These are phyloP conservation scores for Lepilemur septentrionalis DNA, from an alignment of 2,797 vertebrate genomes.

Conservation along the genomic window DNA sequence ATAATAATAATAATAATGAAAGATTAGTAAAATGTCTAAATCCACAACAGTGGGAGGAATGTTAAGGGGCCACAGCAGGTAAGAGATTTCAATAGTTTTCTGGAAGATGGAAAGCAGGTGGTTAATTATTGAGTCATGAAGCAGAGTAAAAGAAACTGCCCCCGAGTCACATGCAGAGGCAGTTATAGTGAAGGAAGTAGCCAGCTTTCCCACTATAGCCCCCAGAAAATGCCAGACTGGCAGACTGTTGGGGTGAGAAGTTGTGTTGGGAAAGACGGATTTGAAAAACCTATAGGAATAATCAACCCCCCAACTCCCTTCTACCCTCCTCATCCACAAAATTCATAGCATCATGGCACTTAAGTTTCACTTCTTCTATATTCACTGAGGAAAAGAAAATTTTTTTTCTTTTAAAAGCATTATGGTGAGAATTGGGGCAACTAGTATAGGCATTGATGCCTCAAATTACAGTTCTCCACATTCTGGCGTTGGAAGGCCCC, in stretches of 20 bases:
- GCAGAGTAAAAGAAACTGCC: not conserved
- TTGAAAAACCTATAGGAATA: not conserved
- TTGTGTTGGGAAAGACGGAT: not conserved
- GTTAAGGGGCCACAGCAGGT: not conserved
- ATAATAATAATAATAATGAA: no score
- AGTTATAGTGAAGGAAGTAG: not conserved
- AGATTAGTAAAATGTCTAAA: not conserved
- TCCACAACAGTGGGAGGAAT: not conserved
- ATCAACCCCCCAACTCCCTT: not conserved
- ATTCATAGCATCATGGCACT: not conserved
- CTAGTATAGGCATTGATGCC: not conserved
- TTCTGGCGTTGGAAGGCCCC: not conserved
- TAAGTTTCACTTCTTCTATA: not conserved
- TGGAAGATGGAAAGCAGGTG: not conserved
- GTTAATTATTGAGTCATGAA: not conserved
- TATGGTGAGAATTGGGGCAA: not conserved
- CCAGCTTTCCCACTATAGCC: not conserved
- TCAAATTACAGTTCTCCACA: not conserved
- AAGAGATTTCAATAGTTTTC: not conserved
- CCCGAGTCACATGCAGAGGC: not conserved
- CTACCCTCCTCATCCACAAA: not conserved
- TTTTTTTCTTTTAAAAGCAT: not conserved
- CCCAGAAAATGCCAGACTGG: not conserved
- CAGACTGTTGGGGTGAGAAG: not conserved
- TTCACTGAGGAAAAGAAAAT: not conserved